phyloP scores from a whole-genome alignment of 2,113 vertebrate genomes.

The Anarrhichthys ocellatus region DNA sequence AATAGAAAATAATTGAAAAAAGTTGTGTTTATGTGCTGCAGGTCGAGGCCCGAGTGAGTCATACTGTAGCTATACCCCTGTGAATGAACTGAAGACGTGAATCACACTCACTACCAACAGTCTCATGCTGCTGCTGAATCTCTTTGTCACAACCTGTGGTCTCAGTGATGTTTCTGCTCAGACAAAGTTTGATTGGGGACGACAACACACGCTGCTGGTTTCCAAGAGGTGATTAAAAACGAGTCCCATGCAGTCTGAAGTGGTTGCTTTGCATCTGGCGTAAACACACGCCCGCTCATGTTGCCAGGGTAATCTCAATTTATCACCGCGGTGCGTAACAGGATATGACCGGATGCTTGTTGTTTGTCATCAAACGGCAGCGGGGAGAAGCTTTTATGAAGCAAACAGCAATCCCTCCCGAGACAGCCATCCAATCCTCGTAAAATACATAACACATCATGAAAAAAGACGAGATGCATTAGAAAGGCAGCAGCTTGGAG shows the following conservation, averaged over 20 bases:
- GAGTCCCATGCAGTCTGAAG: constrained; percentile 32
- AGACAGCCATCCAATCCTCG: constrained; percentile 39
- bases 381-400: constrained; percentile 51
- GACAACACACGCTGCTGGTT: constrained; percentile 31
- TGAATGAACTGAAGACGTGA: constrained; percentile 58
- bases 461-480: constrained; percentile 52
- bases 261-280: constrained; percentile 49
- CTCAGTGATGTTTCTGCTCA: constrained; percentile 11
- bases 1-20: constrained; percentile 48
- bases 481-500: constrained; percentile 18
- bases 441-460: constrained; percentile 45
- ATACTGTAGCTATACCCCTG: constrained; percentile 1
- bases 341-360: constrained; percentile 64
- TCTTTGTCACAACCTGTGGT: constrained; percentile 44
- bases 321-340: constrained; percentile 46
- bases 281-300: constrained; percentile 37
- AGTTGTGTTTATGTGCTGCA: constrained; percentile 7
- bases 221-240: constrained; percentile 58
- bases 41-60: constrained; percentile 45
- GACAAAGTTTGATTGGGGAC: constrained; percentile 41
- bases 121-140: constrained; percentile 27
- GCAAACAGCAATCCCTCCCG: constrained; percentile 45
- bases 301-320: constrained; percentile 60
- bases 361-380: constrained; percentile 58
- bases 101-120: constrained; percentile 21